phyloP scores from a whole-genome alignment of 2,888 invertebrate genomes.

The Amitus sp. region DNA sequence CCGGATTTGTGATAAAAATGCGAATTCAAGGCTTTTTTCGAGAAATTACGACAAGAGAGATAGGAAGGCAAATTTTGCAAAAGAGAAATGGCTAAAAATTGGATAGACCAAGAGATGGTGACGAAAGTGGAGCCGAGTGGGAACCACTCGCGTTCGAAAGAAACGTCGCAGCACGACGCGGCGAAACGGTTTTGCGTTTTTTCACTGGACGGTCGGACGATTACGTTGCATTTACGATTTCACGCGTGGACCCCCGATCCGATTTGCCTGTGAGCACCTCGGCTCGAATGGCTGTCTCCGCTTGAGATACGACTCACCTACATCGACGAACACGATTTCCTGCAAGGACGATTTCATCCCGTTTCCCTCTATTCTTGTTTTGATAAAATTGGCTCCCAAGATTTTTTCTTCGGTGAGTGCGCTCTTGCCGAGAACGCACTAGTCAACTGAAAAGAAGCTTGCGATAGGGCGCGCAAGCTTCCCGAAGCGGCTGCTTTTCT shows the following conservation, averaged over 20 bases:
- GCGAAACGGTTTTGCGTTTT: slow-evolving; percentile 48
- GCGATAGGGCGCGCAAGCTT: not conserved
- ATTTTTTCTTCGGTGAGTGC: no score
- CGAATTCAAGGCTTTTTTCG: no score
- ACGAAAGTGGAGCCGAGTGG: slow-evolving; percentile 27
- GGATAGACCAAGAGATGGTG: not conserved
- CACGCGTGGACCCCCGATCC: slow-evolving; percentile 50
- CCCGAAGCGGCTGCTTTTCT: slow-evolving; percentile 35
- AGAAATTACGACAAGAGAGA: no score
- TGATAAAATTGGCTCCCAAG: no score
- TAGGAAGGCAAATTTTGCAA: no score
- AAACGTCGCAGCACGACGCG: slow-evolving; percentile 35
- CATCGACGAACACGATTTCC: not conserved
- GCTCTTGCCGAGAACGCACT: no score
- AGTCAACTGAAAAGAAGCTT: no score
- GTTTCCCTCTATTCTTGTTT: no score
- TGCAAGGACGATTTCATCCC: not conserved
- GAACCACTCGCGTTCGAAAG: slow-evolving; percentile 41
- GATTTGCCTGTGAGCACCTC: slow-evolving; percentile 23
- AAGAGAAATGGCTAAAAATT: not conserved
- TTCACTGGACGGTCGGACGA: slow-evolving; percentile 54
- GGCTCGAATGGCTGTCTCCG: slow-evolving; percentile 16
- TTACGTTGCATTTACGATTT: slow-evolving; percentile 64
- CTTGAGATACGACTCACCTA: not conserved
- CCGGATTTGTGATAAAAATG: no score